phyloP scores from a whole-genome alignment of 2,797 vertebrate species.

The Petrocephalus schoutedeni region DNA sequence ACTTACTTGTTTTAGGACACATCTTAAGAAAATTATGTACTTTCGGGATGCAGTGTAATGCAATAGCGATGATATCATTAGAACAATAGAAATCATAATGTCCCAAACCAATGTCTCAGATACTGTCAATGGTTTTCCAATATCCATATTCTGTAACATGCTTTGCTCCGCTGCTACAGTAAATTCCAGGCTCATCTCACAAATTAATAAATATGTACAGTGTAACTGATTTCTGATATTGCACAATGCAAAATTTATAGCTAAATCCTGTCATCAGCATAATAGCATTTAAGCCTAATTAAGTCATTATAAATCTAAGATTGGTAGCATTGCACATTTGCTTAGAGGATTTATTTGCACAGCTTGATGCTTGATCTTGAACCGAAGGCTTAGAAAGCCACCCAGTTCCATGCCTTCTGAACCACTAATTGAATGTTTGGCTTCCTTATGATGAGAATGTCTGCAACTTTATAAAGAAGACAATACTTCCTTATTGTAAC shows the following conservation, averaged over 20 bases:
- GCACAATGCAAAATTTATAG: background rate
- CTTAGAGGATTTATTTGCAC: background rate
- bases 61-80: background rate
- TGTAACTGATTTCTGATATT: background rate
- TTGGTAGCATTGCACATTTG: background rate
- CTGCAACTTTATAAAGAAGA: background rate
- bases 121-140: background rate
- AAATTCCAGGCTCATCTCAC: background rate
- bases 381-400: background rate
- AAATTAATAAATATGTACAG: background rate
- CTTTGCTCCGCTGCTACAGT: background rate
- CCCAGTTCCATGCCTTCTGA: background rate
- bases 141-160: background rate
- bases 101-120: background rate
- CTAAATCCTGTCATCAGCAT: background rate
- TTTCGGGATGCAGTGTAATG: background rate
- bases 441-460: background rate
- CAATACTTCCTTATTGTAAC: background rate
- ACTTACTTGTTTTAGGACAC: background rate
- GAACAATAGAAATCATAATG: background rate
- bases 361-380: background rate
- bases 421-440: background rate
- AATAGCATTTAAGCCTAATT: background rate
- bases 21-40: background rate
- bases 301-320: conserved; percentile 2